phyloP scores from a whole-genome alignment of 2,888 invertebrate genomes.

The Eupithecia pulchellata region DNA sequence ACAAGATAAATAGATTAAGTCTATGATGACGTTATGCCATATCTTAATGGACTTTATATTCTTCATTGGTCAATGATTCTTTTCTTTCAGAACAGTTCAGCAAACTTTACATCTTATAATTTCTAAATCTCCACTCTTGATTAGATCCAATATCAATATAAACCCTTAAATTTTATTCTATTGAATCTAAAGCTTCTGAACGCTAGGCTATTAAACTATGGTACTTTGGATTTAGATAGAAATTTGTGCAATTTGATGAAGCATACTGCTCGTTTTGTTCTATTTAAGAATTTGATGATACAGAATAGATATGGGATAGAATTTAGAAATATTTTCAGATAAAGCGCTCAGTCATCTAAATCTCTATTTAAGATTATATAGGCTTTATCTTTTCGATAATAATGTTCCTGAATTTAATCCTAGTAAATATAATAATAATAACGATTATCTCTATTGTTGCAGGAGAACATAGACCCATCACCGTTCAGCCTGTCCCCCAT shows the following conservation, averaged over 20 bases:
- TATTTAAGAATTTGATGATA: no score
- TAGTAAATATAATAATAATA: no score
- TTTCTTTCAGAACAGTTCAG: not conserved
- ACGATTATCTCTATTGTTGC: constrained; percentile 61
- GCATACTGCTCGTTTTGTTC: no score
- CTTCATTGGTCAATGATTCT: not conserved
- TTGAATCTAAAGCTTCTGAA: not conserved
- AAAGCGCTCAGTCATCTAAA: not conserved
- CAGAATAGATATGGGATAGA: not conserved
- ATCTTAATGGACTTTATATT: not conserved
- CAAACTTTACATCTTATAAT: not conserved
- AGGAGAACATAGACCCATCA: constrained; percentile 92
- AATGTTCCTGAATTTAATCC: not conserved
- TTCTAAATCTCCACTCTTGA: not conserved
- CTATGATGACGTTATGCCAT: not conserved
- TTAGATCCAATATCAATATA: not conserved
- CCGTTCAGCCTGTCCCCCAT: constrained; percentile 98
- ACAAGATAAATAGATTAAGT: constrained; percentile 20
- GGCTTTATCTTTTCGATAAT: not conserved
- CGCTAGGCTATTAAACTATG: not conserved
- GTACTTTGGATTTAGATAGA: no score
- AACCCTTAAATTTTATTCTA: not conserved
- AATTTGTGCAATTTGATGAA: no score
- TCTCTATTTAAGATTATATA: not conserved
- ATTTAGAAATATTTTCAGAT: not conserved